These are phyloP conservation scores for Minunthozetes semirufus DNA, from an alignment of 2,888 invertebrate genomes.

Conservation along the genomic window DNA sequence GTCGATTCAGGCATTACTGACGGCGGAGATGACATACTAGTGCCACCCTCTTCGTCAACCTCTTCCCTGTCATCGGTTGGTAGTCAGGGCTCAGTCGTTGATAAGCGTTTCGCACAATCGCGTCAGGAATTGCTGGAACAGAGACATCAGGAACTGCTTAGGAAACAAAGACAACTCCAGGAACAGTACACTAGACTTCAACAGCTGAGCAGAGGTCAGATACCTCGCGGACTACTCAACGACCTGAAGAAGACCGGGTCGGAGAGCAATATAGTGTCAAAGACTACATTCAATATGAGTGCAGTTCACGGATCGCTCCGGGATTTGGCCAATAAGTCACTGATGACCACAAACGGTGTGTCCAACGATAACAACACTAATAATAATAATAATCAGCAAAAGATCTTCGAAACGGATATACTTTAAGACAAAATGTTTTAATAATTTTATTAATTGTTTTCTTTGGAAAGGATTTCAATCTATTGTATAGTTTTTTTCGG, in stretches of 20 bases:
- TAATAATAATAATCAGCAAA: slow-evolving; percentile 36
- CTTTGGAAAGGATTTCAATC: background rate
- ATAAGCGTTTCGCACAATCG: slow-evolving; percentile 41
- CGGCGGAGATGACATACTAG: slow-evolving; percentile 27
- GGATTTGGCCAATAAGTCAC: slow-evolving; percentile 27
- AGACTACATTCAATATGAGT: slow-evolving; percentile 64
- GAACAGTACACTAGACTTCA: slow-evolving; percentile 85
- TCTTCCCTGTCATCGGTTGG: slow-evolving; percentile 37
- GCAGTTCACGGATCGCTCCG: slow-evolving; percentile 45
- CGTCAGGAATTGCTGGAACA: slow-evolving; percentile 59
- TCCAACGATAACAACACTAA: slow-evolving; percentile 35
- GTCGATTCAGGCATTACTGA: background rate
- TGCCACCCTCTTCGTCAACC: slow-evolving; percentile 39
- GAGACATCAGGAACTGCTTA: slow-evolving; percentile 76
- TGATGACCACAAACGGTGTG: slow-evolving; percentile 34
- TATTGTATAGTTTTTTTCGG: background rate
- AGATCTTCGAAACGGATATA: slow-evolving; percentile 79
- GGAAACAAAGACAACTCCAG: slow-evolving; percentile 78
- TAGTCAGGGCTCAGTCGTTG: slow-evolving; percentile 36
- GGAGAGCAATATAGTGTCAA: slow-evolving; percentile 74
- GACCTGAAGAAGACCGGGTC: slow-evolving; percentile 75
- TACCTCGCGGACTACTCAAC: slow-evolving; percentile 48
- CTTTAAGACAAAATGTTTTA: slow-evolving; percentile 54
- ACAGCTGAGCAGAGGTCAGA: slow-evolving; percentile 63
- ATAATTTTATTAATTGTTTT: background rate